Evolutionary conservation across 2,113 vertebrate genomes (phyloP), one percentile per base, ranked within the genome.

Genomic region (Dicaeum eximium): DNA sequence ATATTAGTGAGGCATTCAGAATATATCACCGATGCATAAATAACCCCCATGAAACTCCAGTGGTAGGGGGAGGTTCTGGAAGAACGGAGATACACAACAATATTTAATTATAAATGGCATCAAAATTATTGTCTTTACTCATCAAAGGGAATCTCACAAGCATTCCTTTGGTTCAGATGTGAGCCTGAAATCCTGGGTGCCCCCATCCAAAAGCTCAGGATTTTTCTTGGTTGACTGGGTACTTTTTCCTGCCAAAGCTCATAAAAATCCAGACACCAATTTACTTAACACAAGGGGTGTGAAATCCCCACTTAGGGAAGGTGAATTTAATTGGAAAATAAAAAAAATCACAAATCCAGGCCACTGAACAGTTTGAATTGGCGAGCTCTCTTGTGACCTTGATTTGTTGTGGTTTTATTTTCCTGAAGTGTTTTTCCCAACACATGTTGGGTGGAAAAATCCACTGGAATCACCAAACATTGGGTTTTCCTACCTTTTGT

Each of bases 271-370:
- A 96, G 92, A 79, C 71, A 81, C 42, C 93, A 96, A 95, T 95
- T 97, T 96, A 60, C 61, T 84, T 88, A 92, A 96, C 94, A 93
- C 92, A 8, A 93, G 75, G 95, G 95, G 97, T 97, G 97, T 97
- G 97, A 98, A 97, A 96, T 88, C 77, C 70, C 88, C 90, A 91
- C 85, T 96, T 92, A 78, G 69, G 38, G 82, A 81, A 92, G 86
- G 88, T 74, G 73, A 96, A 93, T 95, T 97, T 98, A 98, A 98
- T 98, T 95, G 94, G 79, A 80, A 87, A 94, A 94, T 93, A 96
- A 89, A 86, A 90, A 79, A 91, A 89, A 57, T 65, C 38, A 56
- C 50, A 72, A 94, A 92, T 95, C 88, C 92, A 88, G 95, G 96
- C 96, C 93, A 91, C 77, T 86, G 85, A 91, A 78, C 92, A 92